Evolutionary conservation across 1,140 invertebrate genomes (phyloP), one percentile per base, ranked within the genome.

Genomic region (Gerris buenoi): DNA sequence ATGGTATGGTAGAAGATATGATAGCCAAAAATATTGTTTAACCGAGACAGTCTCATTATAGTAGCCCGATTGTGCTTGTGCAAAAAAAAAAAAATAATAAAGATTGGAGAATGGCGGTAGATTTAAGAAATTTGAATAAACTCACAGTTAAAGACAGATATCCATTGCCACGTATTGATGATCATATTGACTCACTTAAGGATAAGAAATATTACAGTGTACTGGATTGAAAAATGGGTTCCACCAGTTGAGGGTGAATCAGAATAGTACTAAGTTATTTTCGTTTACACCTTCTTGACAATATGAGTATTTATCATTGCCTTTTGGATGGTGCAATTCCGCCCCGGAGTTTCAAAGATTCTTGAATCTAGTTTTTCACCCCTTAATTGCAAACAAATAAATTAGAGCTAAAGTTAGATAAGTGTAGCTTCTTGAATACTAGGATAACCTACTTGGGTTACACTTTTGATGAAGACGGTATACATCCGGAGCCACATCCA

Each of bases 41-140:
- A 26, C 25, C 25, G 3, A 63, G 62, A 25, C 2, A 28, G 3
- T 63, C 62, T 25, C 13, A 26, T 5, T 63, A 63, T 63, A 5
- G 13, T 25, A 63, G 62, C 27, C 76, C 62, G 5, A 63, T 63
- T 26, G 62, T 63, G 0, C 58, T 77, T 3, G 74, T 75, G 0
- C n/a, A n/a, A n/a, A n/a, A n/a, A 67, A 67, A 27, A 80, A 81
- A 68, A 74, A 74, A 64, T 93, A 76, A 78, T 69, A 74, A 74
- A 3, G 33, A 64, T 0, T 63, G 68, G 2, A 64, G 77, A 3
- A 74, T 80, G 27, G 81, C 79, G 68, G 67, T 80, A 1, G 80
- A 81, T 69, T 81, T 75, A 67, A 63, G 77, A n/a, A 13, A 63
- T 10, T 63, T 81, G 2, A 81, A 81, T 68, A 23, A 33, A 0